Percentiles rank a stretch among this genome's conserved stretches.
Evolutionary conservation across 2,113 vertebrate genomes (phyloP).

Genomic region (Prunella fulvescens): DNA sequence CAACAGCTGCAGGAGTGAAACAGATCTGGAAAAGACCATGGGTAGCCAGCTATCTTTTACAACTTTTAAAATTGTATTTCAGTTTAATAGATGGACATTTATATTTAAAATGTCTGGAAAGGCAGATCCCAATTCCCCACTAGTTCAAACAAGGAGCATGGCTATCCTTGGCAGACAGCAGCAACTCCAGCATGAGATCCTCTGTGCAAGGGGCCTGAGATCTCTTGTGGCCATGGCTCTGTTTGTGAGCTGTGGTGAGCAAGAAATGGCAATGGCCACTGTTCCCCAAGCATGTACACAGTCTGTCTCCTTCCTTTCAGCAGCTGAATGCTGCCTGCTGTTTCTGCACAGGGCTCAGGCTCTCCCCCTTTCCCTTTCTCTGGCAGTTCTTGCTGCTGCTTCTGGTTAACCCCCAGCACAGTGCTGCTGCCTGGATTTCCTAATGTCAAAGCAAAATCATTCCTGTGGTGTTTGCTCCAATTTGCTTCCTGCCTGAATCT

Average conservation of each 20-base stretch:
- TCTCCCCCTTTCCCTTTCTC: background rate
- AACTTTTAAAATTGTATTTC: background rate
- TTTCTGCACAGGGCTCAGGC: background rate
- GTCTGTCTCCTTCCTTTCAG: background rate
- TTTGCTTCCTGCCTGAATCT: background rate
- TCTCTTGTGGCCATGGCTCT: background rate
- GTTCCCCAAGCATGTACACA: background rate
- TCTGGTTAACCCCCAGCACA: background rate
- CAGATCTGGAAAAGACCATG: background rate
- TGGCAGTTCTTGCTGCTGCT: background rate
- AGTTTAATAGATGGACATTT: background rate
- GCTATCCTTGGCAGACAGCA: background rate
- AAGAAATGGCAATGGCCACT: background rate
- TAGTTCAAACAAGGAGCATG: rapidly evolving
- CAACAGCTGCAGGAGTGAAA: background rate
- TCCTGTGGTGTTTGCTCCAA: background rate
- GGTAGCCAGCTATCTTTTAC: background rate
- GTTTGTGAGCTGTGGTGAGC: background rate
- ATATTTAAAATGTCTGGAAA: background rate
- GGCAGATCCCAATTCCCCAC: background rate
- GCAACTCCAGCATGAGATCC: background rate
- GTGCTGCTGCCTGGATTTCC: background rate
- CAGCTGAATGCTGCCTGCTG: background rate
- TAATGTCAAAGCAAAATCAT: background rate
- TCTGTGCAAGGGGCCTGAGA: background rate